Conservation (phyloP, 2,888 invertebrate species). For the Hanleya hanleyi region DNA sequence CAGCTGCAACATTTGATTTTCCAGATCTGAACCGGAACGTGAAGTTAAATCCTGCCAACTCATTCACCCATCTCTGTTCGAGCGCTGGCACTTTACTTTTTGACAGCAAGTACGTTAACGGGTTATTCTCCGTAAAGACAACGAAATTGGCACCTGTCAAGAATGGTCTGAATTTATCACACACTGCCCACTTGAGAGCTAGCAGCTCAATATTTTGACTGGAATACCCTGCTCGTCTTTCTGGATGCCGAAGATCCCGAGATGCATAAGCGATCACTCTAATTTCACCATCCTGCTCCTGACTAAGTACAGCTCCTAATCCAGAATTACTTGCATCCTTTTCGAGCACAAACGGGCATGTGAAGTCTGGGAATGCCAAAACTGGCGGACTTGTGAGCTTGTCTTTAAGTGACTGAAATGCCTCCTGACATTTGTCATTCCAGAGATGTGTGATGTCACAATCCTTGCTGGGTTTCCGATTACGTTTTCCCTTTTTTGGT, state of each 20-base stretch:
- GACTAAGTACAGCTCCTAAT: constrained; percentile 28
- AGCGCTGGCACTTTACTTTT: constrained; percentile 21
- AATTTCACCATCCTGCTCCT: constrained; percentile 22
- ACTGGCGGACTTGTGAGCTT: constrained; percentile 28
- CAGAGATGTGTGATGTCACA: constrained; percentile 1
- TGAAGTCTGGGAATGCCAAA: constrained; percentile 33
- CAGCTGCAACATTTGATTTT: constrained; percentile 14
- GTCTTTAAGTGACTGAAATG: constrained; percentile 30
- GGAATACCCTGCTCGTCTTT: constrained; percentile 25
- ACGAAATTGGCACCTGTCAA: constrained; percentile 22
- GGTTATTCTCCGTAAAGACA: constrained; percentile 27
- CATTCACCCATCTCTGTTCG: constrained; percentile 32
- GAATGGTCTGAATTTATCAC: constrained; percentile 30
- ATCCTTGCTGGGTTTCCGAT: not conserved
- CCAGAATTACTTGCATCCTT: constrained; percentile 21
- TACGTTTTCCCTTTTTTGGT: not conserved
- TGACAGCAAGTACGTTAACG: constrained; percentile 16
- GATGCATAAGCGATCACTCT: constrained; percentile 26
- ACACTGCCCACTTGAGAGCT: constrained; percentile 38
- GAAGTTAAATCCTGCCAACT: constrained; percentile 27
- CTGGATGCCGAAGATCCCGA: constrained; percentile 8
- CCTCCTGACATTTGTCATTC: constrained; percentile 24
- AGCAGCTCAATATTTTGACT: constrained; percentile 36
- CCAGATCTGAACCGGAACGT: constrained; percentile 16
- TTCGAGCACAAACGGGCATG: constrained; percentile 13